Base-by-base conservation (phyloP, 2,797 vertebrate species). In the Catamblyrhynchus diadema region DNA sequence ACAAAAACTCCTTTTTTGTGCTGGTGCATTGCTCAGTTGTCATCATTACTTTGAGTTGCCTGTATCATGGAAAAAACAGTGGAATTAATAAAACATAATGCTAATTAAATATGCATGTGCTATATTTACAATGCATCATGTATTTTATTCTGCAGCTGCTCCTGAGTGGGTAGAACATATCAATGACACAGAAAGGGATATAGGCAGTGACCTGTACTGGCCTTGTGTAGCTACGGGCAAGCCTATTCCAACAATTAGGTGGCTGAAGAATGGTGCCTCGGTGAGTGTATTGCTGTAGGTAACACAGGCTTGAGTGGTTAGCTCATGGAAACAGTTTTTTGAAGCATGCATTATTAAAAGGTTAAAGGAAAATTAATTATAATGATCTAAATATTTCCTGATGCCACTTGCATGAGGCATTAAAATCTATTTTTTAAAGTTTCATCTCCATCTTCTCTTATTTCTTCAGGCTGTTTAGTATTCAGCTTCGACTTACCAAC, bases 91-190 rank as follows among this genome's bases (percentile, higher is more conserved):
- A 12, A 56, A 32, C 24, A 12, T 65, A 86, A 57, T 64, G 9
- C 18, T 82, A 37, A 67, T 64, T 54, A 86, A 92, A 42, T 80
- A 39, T 6, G 3, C 47, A 10, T 65, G 10, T 82, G 33, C 50
- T 85, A 1, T 73, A 85, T 82, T 95, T 86, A 85, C 39, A 81
- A 82, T 42, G 10, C 18, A 57, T 74, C 37, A 3, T 82, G 3
- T 70, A 66, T 57, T 95, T 93, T 93, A 28, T 88, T 84, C 75
- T 96, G 73, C 94, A 99, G 99, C 99, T 45, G 98, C 98, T 96
- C 99, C 99, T 13, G 98, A 99, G 95, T 99, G 99, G 99, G 98
- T 98, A 69, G 98, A 99, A 93, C 98, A 98, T 93, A 99, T 99
- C 97, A 98, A 98, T 92, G 99, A 98, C 96, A 98, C 98, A 27